A percentile compares a stretch with the other conserved stretches of the same genome.
Conservation (phyloP, 1,140 invertebrate genomes). For the Sitobion miscanthi region DNA sequence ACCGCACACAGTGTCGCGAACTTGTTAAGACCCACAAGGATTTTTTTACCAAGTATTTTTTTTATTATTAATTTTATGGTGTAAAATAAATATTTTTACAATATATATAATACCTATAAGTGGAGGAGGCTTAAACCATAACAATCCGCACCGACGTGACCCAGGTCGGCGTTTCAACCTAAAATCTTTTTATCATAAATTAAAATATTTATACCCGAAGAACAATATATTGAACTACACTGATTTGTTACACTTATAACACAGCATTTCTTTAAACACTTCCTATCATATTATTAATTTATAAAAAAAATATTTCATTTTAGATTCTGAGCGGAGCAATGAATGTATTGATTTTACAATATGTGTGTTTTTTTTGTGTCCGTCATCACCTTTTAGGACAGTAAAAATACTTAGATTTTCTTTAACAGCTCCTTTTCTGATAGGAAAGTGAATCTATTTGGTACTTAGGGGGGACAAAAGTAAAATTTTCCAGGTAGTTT, state of each 20-base stretch:
- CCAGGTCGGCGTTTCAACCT: constrained; percentile 19
- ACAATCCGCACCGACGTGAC: not conserved
- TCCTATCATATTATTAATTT: not conserved
- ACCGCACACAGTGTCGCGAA: constrained; percentile 39
- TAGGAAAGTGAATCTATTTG: no score
- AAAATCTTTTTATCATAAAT: constrained; percentile 24
- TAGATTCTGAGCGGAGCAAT: not conserved
- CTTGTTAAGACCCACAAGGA: constrained; percentile 40
- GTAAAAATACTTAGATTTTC: no score
- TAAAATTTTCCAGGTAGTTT: no score
- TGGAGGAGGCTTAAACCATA: not conserved
- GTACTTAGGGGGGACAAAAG: no score
- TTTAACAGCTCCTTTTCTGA: no score
- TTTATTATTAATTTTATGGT: constrained; percentile 17
- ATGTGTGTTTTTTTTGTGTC: no score
- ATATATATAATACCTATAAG: not conserved
- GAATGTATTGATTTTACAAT: no score
- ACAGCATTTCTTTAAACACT: not conserved
- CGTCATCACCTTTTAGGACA: no score
- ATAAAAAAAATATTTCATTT: not conserved
- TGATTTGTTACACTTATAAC: not conserved
- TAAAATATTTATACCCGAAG: not conserved
- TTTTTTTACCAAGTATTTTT: not conserved
- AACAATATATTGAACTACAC: not conserved
- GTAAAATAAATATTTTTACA: constrained; percentile 37